phyloP scores from a whole-genome alignment of 1,140 invertebrate genomes.

The Eupristina koningsbergeri region DNA sequence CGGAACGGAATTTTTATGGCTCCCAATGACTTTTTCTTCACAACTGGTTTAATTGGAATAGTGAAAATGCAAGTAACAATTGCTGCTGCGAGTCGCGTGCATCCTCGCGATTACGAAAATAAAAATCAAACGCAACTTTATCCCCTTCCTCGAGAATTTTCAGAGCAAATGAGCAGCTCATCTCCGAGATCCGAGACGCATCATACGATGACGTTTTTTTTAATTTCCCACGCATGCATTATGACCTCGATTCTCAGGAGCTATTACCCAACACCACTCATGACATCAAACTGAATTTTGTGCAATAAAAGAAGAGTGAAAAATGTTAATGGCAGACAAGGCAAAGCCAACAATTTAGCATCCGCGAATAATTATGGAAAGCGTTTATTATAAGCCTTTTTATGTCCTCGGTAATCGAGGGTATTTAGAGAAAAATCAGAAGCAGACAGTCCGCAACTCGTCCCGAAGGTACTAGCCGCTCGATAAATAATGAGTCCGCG shows the following conservation, averaged over 20 bases:
- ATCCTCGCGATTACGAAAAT: background rate
- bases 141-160: background rate
- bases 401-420: too few species aligned
- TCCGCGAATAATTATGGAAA: background rate
- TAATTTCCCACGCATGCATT: constrained; percentile 17
- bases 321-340: background rate
- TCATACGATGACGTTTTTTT: constrained; percentile 2
- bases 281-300: background rate
- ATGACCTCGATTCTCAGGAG: background rate
- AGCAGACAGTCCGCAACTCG: too few species aligned
- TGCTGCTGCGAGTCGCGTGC: too few species aligned
- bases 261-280: background rate
- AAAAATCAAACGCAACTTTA: background rate
- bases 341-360: background rate
- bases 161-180: background rate
- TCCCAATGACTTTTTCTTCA: background rate
- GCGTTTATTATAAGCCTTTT: too few species aligned
- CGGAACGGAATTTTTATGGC: background rate
- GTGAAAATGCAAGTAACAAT: too few species aligned
- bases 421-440: too few species aligned
- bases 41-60: background rate
- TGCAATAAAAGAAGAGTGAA: background rate
- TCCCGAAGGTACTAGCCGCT: too few species aligned
- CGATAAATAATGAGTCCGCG: too few species aligned
- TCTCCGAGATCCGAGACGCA: too few species aligned